A percentile compares a stretch with the other conserved stretches of the same genome.
These are phyloP conservation scores for Calonectris borealis DNA, from an alignment of 2,113 vertebrate species.

Conservation along the genomic window DNA sequence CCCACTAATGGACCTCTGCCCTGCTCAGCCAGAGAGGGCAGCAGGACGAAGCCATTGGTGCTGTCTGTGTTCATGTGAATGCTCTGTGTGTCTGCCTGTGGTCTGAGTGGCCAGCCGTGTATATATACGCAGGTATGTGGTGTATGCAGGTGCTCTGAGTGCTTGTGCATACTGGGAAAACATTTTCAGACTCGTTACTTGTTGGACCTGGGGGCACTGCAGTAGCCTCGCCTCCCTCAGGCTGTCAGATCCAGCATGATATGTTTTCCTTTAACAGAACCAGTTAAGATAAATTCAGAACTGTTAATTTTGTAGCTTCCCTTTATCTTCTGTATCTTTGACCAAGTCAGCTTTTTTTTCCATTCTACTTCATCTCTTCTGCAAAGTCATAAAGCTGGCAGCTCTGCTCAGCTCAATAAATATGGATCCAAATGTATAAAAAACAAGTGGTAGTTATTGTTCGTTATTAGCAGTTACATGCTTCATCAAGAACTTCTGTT, in stretches of 20 bases:
- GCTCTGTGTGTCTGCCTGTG: not conserved
- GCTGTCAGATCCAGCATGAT: not conserved
- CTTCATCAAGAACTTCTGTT: not conserved
- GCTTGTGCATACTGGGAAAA: not conserved
- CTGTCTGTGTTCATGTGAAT: not conserved
- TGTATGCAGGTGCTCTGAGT: not conserved
- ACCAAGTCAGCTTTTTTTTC: not conserved
- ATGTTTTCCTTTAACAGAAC: not conserved
- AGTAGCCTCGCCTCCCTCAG: fast-evolving
- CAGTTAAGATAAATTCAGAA: not conserved
- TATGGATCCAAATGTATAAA: not conserved
- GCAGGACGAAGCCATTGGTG: not conserved
- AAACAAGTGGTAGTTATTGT: not conserved
- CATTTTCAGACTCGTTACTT: not conserved
- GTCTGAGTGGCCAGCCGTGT: not conserved
- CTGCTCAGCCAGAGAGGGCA: not conserved
- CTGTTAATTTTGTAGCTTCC: not conserved
- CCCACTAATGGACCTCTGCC: not conserved
- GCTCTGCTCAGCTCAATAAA: constrained; percentile 7
- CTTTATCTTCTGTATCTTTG: not conserved
- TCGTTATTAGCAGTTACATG: not conserved
- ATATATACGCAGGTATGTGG: not conserved
- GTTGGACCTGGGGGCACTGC: not conserved
- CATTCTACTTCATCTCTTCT: not conserved
- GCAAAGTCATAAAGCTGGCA: not conserved